Conservation (phyloP, 2,888 invertebrate species). For the Cheilosia impressa region DNA sequence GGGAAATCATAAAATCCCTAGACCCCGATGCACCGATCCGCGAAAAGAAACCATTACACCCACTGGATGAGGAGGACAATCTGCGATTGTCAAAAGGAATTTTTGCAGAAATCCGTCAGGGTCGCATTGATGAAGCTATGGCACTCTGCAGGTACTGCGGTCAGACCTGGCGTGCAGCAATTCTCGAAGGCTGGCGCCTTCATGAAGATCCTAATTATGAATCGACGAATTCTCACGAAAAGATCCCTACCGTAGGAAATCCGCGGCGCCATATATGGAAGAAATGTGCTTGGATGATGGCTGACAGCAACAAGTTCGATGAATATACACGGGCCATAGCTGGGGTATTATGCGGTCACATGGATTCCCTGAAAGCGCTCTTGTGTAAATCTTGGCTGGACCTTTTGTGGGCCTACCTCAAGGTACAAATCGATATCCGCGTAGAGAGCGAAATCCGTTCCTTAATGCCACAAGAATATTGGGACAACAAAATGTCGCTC, state of each 20-base stretch:
- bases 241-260: constrained; percentile 90
- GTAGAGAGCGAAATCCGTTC: constrained; percentile 92
- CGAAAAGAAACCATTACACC: constrained; percentile 91
- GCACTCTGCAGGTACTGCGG: constrained; percentile 93
- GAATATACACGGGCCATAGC: constrained; percentile 88
- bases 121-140: constrained; percentile 93
- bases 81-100: constrained; percentile 84
- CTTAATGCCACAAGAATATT: constrained; percentile 87
- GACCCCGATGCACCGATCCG: constrained; percentile 96
- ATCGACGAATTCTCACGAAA: constrained; percentile 81
- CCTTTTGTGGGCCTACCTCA: constrained; percentile 94
- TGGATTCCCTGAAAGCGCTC: constrained; percentile 89
- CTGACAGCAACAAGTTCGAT: constrained; percentile 84
- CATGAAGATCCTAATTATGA: constrained; percentile 93
- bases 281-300: constrained; percentile 88
- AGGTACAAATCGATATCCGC: constrained; percentile 91
- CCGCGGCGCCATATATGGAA: constrained; percentile 92
- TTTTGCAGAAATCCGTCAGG: constrained; percentile 92
- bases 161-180: constrained; percentile 95
- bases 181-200: constrained; percentile 95
- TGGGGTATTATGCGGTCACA: constrained; percentile 92
- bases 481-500: constrained; percentile 88
- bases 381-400: constrained; percentile 94
- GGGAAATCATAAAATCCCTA: constrained; percentile 87
- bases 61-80: constrained; percentile 94